Percentiles rank a stretch among this genome's conserved stretches.
Evolutionary conservation across 2,113 vertebrate genomes (phyloP).

Genomic region (Calypte anna): DNA sequence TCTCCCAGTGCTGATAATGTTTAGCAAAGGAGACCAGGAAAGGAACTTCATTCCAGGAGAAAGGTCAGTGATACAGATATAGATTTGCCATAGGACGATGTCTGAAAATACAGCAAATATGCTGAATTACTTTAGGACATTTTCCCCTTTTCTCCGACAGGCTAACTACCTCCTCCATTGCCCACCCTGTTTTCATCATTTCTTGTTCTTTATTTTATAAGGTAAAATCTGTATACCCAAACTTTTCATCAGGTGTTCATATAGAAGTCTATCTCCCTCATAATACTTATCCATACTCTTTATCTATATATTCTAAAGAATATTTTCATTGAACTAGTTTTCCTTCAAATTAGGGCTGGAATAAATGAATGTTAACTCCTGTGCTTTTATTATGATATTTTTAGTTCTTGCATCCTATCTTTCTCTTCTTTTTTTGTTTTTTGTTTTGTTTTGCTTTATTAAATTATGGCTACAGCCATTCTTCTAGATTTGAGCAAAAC

Average conservation of each 20-base stretch:
- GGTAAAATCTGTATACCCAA: background rate
- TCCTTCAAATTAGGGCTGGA: background rate
- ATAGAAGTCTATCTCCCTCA: background rate
- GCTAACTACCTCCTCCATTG: background rate
- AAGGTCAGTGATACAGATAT: background rate
- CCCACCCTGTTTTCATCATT: rapidly evolving
- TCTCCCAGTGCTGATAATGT: background rate
- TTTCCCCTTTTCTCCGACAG: rapidly evolving
- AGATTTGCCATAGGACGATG: background rate
- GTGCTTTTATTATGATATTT: background rate
- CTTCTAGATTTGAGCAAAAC: background rate
- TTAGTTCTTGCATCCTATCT: background rate
- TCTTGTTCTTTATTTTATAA: background rate
- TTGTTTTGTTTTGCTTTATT: background rate
- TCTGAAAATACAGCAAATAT: background rate
- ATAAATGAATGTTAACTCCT: background rate
- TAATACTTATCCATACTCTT: background rate
- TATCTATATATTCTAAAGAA: background rate
- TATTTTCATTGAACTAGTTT: background rate
- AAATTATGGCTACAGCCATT: background rate
- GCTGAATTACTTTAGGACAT: background rate
- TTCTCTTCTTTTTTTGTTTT: background rate
- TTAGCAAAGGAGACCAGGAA: background rate
- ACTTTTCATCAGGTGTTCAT: background rate
- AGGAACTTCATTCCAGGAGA: background rate